Evolutionary conservation across 2,888 invertebrate genomes (phyloP), one percentile per base, ranked within the genome.

Genomic region (Agapostemon virescens): DNA sequence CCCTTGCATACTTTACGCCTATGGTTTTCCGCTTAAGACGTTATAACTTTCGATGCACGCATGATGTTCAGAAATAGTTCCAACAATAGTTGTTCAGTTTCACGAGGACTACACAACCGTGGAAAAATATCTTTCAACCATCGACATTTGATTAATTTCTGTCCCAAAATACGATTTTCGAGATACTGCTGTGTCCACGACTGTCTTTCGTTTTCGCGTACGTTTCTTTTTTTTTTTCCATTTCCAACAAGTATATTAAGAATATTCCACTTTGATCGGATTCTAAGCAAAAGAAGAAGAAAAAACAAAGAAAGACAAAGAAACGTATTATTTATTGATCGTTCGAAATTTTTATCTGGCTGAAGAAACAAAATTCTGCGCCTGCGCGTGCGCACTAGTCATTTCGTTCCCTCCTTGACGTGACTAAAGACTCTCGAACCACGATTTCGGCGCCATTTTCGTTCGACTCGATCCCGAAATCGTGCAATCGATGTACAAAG

Each of bases 401-500:
- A 81, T 79, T 81, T 70, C 55, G 58, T 75, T 77, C 73, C 69
- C 77, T 68, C 58, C 73, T 70, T 73, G 68, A 67, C 66, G 42
- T 45, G 26, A 66, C 63, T 49, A 26, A 30, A 58, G 30, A 26
- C 61, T 36, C 42, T 74, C 52, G 38, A 74, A 63, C n/a, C 13
- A n/a, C 45, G 23, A 74, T 75, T 55, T 72, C 73, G 69, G 30
- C n/a, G 23, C 30, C 36, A 13, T 13, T 33, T 33, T 26, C 13
- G 42, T 30, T 30, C 45, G 30, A 58, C 63, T 49, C 69, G 55
- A 70, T 23, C 40, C 79, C 2, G n/a, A 52, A 79, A 49, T 76
- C 69, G 81, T 86, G 82, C 85, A 81, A 85, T 84, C 78, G 68
- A 79, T 79, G 78, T 72, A 84, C 76, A 84, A 71, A 74, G 61